phyloP scores from a whole-genome alignment of 2,888 invertebrate species.

The Nephrotoma appendiculata region DNA sequence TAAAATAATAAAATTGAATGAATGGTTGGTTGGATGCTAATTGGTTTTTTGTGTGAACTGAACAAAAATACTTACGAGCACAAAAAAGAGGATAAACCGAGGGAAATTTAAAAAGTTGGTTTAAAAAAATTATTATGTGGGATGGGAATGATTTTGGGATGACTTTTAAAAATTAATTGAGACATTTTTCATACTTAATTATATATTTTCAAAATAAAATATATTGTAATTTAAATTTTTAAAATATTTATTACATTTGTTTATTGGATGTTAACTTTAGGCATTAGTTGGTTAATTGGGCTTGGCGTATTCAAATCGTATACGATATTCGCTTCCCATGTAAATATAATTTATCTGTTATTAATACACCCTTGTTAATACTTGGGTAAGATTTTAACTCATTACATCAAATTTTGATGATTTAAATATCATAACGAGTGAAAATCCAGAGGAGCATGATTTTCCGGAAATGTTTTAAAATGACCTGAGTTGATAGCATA shows the following conservation, averaged over 20 bases:
- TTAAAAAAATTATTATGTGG: not conserved
- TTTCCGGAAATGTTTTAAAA: too few species aligned
- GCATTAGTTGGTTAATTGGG: too few species aligned
- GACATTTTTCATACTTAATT: not conserved
- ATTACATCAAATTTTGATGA: too few species aligned
- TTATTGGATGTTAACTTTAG: too few species aligned
- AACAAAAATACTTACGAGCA: not conserved
- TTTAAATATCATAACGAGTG: too few species aligned
- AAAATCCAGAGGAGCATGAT: too few species aligned
- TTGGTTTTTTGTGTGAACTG: slow-evolving; percentile 2
- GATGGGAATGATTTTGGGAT: not conserved
- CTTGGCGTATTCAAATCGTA: too few species aligned
- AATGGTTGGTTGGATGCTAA: slow-evolving; percentile 1
- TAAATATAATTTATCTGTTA: too few species aligned
- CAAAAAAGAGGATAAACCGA: not conserved
- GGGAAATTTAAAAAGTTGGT: not conserved
- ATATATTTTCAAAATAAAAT: not conserved
- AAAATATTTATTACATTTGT: not conserved
- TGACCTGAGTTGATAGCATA: too few species aligned
- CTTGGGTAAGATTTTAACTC: too few species aligned
- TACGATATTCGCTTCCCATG: too few species aligned
- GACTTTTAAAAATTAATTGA: not conserved
- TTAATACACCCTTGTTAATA: too few species aligned
- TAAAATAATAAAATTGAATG: not conserved
- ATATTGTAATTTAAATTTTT: not conserved